phyloP scores from a whole-genome alignment of 2,797 vertebrate genomes.

The Lates japonicus region DNA sequence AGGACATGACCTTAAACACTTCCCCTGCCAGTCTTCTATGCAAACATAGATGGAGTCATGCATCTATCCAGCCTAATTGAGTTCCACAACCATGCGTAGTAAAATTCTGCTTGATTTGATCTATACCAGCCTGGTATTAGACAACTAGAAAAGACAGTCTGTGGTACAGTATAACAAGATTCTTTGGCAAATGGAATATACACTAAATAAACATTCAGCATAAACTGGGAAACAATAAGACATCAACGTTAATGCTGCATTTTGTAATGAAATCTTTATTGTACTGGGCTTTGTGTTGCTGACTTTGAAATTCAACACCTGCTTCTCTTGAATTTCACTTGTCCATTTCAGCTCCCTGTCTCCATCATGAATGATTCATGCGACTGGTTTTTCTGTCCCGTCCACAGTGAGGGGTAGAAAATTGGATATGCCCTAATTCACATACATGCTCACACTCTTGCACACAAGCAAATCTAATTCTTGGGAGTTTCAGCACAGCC shows the following conservation, averaged over 20 bases:
- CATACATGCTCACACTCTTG: constrained; percentile 26
- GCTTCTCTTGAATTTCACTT: constrained; percentile 30
- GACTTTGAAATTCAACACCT: constrained; percentile 27
- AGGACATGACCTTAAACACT: not conserved
- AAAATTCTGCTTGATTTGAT: not conserved
- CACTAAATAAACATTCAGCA: constrained; percentile 3
- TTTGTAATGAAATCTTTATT: constrained; percentile 1
- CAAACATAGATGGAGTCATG: not conserved
- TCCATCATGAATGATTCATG: constrained; percentile 69
- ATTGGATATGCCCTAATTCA: constrained; percentile 65
- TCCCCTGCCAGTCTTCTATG: not conserved
- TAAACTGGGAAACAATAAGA: constrained; percentile 8
- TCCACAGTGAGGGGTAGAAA: constrained; percentile 41
- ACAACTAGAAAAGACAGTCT: not conserved
- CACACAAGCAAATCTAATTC: constrained; percentile 32
- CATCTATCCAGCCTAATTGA: not conserved
- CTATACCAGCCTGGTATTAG: not conserved
- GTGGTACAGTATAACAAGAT: not conserved
- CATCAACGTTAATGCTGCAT: not conserved
- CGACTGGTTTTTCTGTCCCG: constrained; percentile 24
- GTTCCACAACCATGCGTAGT: not conserved
- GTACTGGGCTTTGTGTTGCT: not conserved
- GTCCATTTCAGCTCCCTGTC: constrained; percentile 26
- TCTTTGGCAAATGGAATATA: not conserved
- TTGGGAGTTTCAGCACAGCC: constrained; percentile 24